Evolutionary conservation across 2,113 vertebrate genomes (phyloP), one percentile per base, ranked within the genome.

Genomic region (Scalopus aquaticus): DNA sequence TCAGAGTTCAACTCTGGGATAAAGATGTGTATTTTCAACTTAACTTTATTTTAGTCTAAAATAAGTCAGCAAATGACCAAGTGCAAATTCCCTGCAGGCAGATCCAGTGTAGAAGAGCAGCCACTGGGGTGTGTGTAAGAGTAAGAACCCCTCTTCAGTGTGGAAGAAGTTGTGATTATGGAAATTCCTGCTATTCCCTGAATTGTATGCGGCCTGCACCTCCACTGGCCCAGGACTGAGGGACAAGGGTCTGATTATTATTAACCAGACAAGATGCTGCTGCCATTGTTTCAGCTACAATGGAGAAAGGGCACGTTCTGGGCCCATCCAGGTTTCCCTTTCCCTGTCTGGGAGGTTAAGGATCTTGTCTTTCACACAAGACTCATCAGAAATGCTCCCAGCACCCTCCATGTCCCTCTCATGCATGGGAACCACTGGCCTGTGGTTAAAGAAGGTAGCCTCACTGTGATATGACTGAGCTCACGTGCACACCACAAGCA

Each of bases 341-440:
- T 70, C 10, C 15, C 7, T 11, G 37, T 56, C 8, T 6, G 26
- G 37, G 60, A 87, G 58, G 22, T 49, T 80, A 79, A 74, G 30
- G 85, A 32, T 35, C 62, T 13, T 28, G 24, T 72, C 44, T 84
- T 78, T 96, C 90, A 7, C 76, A 35, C 81, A 95, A 69, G 58
- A 60, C 17, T 96, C 56, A 89, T 91, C 58, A 79, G 70, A 70
- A 79, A 78, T 78, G 17, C 56, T 90, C 54, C 37, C 17, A 67
- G 49, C 24, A 88, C 60, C 37, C 60, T 79, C 32, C 22, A 9
- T 32, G 82, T 65, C 78, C 37, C 67, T 87, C n/a, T 12, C 88
- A 64, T 96, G 54, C 54, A 0, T 74, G 44, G 51, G 13, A 88
- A 8, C 39, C 58, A 39, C 0, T 37, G 60, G 65, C 82, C 69